A percentile compares a stretch with the other conserved stretches of the same genome.
Evolutionary conservation across 2,888 invertebrate genomes (phyloP).

Genomic region (Leucozona laternaria): DNA sequence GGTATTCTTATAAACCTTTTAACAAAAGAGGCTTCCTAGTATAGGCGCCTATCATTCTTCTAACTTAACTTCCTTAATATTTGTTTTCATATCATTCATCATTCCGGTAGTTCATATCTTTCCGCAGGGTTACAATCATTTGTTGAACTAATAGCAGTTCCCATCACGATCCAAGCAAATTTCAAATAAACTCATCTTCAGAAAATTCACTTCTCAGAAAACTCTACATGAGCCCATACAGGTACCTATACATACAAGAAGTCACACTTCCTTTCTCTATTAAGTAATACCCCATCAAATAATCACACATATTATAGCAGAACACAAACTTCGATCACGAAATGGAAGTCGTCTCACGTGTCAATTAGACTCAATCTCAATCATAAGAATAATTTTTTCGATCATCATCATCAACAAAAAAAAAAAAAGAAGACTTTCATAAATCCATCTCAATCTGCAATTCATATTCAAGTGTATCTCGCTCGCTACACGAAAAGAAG

Average conservation of each 20-base stretch:
- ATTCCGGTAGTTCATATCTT: not conserved
- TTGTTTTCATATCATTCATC: not conserved
- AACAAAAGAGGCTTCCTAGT: too few relatives aligned
- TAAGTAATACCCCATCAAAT: slow-evolving; percentile 31
- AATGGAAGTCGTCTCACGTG: slow-evolving; percentile 50
- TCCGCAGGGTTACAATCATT: slow-evolving; percentile 10
- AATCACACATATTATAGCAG: slow-evolving; percentile 11
- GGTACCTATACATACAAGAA: not conserved
- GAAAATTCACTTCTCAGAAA: not conserved
- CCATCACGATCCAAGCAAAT: slow-evolving; percentile 31
- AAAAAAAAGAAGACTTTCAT: slow-evolving; percentile 63
- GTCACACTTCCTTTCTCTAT: slow-evolving; percentile 67
- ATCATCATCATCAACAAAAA: slow-evolving; percentile 9
- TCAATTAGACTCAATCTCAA: slow-evolving; percentile 65
- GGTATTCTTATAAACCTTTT: too few relatives aligned
- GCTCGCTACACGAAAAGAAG: slow-evolving; percentile 2
- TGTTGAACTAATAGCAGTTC: slow-evolving; percentile 34
- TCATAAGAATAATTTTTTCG: slow-evolving; percentile 56
- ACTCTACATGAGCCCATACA: not conserved
- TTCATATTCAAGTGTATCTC: slow-evolving; percentile 41
- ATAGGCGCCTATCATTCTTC: too few relatives aligned
- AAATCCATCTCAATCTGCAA: slow-evolving; percentile 53
- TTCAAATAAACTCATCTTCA: not conserved
- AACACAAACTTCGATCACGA: slow-evolving; percentile 56
- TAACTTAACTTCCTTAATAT: too few relatives aligned